Conservation (phyloP, 1,140 invertebrate genomes). For the Steinernema khuongi region DNA sequence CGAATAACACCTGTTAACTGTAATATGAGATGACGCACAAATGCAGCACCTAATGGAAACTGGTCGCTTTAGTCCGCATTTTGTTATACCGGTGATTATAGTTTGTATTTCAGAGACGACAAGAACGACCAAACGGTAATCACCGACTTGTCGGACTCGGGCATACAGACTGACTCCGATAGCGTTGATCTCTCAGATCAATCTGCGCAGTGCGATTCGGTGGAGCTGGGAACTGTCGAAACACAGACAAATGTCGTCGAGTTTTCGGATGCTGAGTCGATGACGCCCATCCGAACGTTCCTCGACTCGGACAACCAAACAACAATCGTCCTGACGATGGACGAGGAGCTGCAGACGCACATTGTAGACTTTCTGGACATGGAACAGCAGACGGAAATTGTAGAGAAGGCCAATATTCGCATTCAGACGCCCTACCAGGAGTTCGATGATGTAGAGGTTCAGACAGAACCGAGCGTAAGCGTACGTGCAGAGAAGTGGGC, state of each 20-base stretch:
- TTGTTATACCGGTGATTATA: constrained; percentile 2
- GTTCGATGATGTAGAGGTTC: constrained; percentile 34
- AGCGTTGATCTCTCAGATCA: constrained; percentile 14
- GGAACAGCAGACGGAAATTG: constrained; percentile 49
- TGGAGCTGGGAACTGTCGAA: constrained; percentile 27
- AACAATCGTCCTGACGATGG: constrained; percentile 34
- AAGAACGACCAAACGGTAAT: constrained; percentile 47
- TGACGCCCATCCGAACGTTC: constrained; percentile 28
- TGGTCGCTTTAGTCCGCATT: no score
- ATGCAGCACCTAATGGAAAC: no score
- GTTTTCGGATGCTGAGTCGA: constrained; percentile 37
- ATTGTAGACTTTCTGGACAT: constrained; percentile 45
- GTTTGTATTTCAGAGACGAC: constrained; percentile 44
- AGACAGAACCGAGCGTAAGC: constrained; percentile 28
- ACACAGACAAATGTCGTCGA: background rate
- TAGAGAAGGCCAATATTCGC: constrained; percentile 48
- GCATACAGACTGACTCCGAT: constrained; percentile 24
- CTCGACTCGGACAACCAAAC: constrained; percentile 45
- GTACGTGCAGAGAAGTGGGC: background rate
- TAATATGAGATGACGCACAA: no score
- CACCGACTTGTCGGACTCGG: constrained; percentile 26
- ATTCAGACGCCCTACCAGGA: constrained; percentile 53
- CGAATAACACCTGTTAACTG: no score
- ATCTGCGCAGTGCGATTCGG: constrained; percentile 17
- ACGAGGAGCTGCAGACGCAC: constrained; percentile 51